Evolutionary conservation across 2,888 invertebrate genomes (phyloP).

Genomic region (Dimorphilus gyrociliatus): DNA sequence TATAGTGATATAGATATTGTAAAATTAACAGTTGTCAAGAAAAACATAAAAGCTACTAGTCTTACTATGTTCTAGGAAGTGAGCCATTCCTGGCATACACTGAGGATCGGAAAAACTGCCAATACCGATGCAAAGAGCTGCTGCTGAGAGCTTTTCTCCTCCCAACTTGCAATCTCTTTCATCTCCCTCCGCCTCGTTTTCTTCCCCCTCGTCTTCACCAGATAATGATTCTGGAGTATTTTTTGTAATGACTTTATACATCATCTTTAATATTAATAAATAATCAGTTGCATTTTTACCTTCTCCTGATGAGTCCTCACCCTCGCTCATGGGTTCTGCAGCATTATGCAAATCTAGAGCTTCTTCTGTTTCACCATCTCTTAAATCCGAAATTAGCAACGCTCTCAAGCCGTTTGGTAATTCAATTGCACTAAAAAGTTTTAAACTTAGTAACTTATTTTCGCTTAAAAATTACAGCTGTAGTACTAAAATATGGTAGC

Average conservation of each 20-base stretch:
- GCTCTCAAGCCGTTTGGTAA: conserved; percentile 21
- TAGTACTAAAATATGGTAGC: too few relatives aligned
- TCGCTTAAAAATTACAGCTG: too few relatives aligned
- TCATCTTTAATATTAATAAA: too few relatives aligned
- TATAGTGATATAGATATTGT: too few relatives aligned
- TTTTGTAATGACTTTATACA: too few relatives aligned
- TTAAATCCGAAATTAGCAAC: conserved; percentile 19
- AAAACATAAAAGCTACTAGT: conserved; percentile 4
- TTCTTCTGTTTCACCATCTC: conserved; percentile 6
- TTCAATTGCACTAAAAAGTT: conserved; percentile 15
- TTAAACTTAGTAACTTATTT: too few relatives aligned
- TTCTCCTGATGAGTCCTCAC: background rate
- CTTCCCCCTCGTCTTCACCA: conserved; percentile 4
- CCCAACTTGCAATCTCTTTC: conserved; percentile 7
- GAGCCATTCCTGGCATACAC: conserved; percentile 33
- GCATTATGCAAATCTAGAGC: conserved; percentile 7
- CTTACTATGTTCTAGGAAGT: conserved; percentile 36
- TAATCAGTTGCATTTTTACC: too few relatives aligned
- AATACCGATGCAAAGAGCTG: conserved; percentile 23
- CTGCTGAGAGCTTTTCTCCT: conserved; percentile 20
- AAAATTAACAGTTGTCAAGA: background rate
- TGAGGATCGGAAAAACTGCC: conserved; percentile 31
- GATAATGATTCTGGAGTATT: too few relatives aligned
- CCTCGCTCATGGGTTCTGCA: conserved; percentile 1
- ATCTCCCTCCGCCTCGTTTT: conserved; percentile 4